Evolutionary conservation across 2,888 invertebrate genomes (phyloP).

Genomic region (Trimorus sp.): DNA sequence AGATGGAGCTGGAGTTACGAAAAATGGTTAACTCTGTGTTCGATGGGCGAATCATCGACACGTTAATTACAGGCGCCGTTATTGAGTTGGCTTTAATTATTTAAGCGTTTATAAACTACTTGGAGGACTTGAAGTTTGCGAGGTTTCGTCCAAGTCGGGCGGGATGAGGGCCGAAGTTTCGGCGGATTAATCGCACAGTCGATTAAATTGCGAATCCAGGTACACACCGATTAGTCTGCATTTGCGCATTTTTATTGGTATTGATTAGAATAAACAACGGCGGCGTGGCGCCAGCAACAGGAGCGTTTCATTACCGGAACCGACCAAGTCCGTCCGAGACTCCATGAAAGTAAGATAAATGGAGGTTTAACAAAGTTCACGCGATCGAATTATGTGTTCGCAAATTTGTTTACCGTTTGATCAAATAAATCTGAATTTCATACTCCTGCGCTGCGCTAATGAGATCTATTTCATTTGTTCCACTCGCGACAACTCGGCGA

Average conservation of each 20-base stretch:
- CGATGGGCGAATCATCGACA: slow-evolving; percentile 31
- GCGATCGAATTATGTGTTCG: slow-evolving; percentile 46
- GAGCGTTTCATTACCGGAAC: slow-evolving; percentile 43
- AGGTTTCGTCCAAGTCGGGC: slow-evolving; percentile 54
- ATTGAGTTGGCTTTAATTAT: slow-evolving; percentile 65
- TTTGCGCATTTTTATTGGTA: slow-evolving; percentile 49
- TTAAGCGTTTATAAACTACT: slow-evolving; percentile 63
- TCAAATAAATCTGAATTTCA: slow-evolving; percentile 40
- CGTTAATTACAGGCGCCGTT: slow-evolving; percentile 54
- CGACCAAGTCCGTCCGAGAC: neutral
- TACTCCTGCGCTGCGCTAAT: slow-evolving; percentile 21
- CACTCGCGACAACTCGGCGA: slow-evolving; percentile 17
- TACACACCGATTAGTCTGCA: slow-evolving; percentile 46
- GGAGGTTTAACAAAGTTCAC: slow-evolving; percentile 46
- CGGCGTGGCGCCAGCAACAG: slow-evolving; percentile 20
- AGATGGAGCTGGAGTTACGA: neutral
- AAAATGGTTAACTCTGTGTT: slow-evolving; percentile 17
- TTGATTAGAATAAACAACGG: slow-evolving; percentile 58
- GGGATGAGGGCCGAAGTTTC: slow-evolving; percentile 54
- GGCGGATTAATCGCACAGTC: slow-evolving; percentile 51
- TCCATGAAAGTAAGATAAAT: slow-evolving; percentile 58
- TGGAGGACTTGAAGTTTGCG: slow-evolving; percentile 51
- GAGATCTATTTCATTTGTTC: slow-evolving; percentile 39
- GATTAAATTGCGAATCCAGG: slow-evolving; percentile 56
- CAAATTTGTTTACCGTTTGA: slow-evolving; percentile 47